These are phyloP conservation scores for Theocolax elegans DNA, from an alignment of 1,140 invertebrate species.

Conservation along the genomic window DNA sequence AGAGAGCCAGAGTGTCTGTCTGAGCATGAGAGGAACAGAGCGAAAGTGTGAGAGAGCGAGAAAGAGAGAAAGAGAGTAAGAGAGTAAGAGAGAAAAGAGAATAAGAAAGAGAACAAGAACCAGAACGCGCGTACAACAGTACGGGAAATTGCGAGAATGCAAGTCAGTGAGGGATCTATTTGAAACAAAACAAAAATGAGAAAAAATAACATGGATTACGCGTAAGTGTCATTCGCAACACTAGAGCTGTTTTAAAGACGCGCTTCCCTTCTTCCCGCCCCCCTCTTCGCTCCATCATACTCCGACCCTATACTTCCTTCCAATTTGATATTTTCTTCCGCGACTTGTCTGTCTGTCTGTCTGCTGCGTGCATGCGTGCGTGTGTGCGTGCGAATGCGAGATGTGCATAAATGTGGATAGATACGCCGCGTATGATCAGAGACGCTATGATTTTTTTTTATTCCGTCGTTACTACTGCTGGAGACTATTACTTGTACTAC, in stretches of 20 bases:
- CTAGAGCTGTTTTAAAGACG: slow-evolving; percentile 40
- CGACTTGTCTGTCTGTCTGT: background rate
- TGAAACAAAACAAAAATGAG: no score
- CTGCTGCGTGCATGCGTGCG: no score
- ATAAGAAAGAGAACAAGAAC: slow-evolving; percentile 20
- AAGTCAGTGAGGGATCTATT: no score
- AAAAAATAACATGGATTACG: no score
- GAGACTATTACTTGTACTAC: slow-evolving; percentile 6
- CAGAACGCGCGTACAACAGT: no score
- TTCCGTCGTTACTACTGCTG: background rate
- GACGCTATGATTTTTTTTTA: slow-evolving; percentile 28
- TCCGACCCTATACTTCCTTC: slow-evolving; percentile 21
- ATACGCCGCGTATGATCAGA: no score
- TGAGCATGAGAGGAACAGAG: background rate
- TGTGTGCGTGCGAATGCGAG: background rate
- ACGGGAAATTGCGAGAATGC: no score
- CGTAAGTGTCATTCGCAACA: slow-evolving; percentile 33
- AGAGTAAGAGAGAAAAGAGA: slow-evolving; percentile 10
- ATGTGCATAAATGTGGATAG: no score
- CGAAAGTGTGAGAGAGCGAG: background rate
- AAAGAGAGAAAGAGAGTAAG: background rate
- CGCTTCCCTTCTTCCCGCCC: slow-evolving; percentile 11
- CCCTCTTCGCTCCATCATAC: no score
- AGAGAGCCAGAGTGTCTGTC: background rate
- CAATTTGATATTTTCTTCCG: slow-evolving; percentile 29